These are phyloP conservation scores for Rhinichthys klamathensis DNA, from an alignment of 2,113 vertebrate species.

Conservation along the genomic window DNA sequence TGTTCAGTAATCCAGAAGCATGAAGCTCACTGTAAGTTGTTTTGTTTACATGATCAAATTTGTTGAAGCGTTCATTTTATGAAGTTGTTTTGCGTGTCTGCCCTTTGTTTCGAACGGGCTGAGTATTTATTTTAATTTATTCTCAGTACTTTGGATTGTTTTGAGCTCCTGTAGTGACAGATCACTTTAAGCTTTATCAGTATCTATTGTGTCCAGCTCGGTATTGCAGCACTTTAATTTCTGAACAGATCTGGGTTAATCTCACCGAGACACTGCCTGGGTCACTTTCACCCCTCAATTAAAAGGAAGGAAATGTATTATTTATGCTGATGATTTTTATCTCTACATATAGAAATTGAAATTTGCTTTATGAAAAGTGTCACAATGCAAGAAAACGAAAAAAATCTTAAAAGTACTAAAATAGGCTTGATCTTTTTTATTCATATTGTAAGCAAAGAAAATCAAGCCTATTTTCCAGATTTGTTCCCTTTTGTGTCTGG, in stretches of 20 bases:
- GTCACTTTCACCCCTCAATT: background rate
- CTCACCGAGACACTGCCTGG: background rate
- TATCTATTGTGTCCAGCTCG: background rate
- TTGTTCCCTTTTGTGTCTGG: background rate
- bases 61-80: background rate
- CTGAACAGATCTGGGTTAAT: background rate
- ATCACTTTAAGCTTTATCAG: background rate
- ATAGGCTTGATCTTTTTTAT: background rate
- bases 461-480: background rate
- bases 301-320: background rate
- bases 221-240: slow-evolving; percentile 37
- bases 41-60: background rate
- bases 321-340: background rate
- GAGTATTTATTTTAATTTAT: slow-evolving; percentile 27
- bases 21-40: background rate
- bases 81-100: background rate
- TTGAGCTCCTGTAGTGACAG: background rate
- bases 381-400: background rate
- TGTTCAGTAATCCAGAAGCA: slow-evolving; percentile 4
- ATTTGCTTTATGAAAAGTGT: background rate
- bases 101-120: background rate
- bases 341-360: background rate
- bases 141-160: background rate
- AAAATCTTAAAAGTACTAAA: background rate
- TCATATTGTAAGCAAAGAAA: background rate